These are phyloP conservation scores for Rhagophthalmus giganteus DNA, from an alignment of 2,888 invertebrate species.

Conservation along the genomic window DNA sequence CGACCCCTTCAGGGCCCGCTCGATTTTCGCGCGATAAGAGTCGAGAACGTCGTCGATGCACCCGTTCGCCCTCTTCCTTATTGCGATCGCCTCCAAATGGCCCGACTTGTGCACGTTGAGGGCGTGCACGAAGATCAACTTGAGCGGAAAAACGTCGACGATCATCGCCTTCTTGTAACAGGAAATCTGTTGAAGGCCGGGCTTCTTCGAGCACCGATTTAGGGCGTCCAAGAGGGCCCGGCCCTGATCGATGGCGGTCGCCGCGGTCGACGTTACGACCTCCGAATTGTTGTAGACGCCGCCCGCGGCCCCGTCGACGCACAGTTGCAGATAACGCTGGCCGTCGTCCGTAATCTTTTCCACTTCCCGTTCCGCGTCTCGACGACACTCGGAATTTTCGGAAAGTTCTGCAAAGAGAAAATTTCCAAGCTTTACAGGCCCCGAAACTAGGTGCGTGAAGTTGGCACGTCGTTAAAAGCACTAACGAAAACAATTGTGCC, in stretches of 20 bases:
- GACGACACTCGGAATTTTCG: neutral
- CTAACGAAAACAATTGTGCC: too few relatives aligned
- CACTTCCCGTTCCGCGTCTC: neutral
- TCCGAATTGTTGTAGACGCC: conserved; percentile 17
- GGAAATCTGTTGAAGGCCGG: conserved; percentile 40
- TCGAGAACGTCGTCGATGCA: conserved; percentile 42
- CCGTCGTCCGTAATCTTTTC: conserved; percentile 7
- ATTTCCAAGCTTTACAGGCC: too few relatives aligned
- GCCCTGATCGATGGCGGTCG: conserved; percentile 36
- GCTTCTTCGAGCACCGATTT: conserved; percentile 40
- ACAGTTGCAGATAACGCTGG: conserved; percentile 1
- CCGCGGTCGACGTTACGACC: conserved; percentile 30
- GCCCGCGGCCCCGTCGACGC: neutral
- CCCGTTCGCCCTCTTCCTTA: conserved; percentile 40
- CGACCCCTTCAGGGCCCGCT: conserved; percentile 1
- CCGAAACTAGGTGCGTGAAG: too few relatives aligned
- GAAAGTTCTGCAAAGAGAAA: too few relatives aligned
- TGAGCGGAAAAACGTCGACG: conserved; percentile 43
- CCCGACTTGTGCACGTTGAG: conserved; percentile 42
- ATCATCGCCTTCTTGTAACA: conserved; percentile 47
- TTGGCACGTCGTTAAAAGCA: too few relatives aligned
- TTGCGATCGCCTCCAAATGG: conserved; percentile 39
- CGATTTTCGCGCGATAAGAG: conserved; percentile 24
- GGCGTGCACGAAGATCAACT: conserved; percentile 42
- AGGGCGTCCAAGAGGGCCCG: conserved; percentile 40